Conservation (phyloP, 2,797 vertebrate species). For the Picus viridis region DNA sequence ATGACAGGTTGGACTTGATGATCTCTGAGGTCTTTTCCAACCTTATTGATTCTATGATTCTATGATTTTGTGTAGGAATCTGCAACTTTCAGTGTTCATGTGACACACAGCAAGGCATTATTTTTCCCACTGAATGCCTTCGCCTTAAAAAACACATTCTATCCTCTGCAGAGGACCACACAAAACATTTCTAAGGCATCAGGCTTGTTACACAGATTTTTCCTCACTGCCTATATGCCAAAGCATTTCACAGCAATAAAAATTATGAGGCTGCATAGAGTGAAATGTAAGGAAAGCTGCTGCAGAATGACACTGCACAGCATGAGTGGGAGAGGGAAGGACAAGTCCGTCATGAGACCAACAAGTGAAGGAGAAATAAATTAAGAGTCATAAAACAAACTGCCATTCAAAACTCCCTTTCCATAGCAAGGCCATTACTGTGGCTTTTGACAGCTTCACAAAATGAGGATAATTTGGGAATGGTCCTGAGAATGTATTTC, state of each 20-base stretch:
- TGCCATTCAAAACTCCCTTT: conserved; percentile 46
- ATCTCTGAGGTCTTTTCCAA: no score
- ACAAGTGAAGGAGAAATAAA: conserved; percentile 46
- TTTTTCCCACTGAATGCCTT: background rate
- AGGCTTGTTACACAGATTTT: conserved; percentile 24
- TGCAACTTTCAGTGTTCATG: background rate
- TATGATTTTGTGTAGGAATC: background rate
- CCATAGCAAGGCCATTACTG: background rate
- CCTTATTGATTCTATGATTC: no score
- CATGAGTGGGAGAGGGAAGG: background rate
- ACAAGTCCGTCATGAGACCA: conserved; percentile 29
- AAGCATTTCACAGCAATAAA: conserved; percentile 16
- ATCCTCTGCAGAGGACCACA: background rate
- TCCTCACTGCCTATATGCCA: conserved; percentile 1
- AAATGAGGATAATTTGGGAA: conserved; percentile 14
- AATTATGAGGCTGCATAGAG: background rate
- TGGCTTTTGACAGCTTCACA: conserved; percentile 3
- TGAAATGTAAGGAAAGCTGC: conserved; percentile 40
- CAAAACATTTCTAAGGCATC: conserved; percentile 35
- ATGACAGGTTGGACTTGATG: no score
- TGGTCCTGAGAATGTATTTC: background rate
- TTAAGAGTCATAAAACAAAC: conserved; percentile 55
- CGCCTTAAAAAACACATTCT: background rate
- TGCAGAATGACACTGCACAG: background rate
- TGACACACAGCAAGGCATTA: background rate